Evolutionary conservation across 2,888 invertebrate species (phyloP).

Genomic region (Aproaerema taeniolella): DNA sequence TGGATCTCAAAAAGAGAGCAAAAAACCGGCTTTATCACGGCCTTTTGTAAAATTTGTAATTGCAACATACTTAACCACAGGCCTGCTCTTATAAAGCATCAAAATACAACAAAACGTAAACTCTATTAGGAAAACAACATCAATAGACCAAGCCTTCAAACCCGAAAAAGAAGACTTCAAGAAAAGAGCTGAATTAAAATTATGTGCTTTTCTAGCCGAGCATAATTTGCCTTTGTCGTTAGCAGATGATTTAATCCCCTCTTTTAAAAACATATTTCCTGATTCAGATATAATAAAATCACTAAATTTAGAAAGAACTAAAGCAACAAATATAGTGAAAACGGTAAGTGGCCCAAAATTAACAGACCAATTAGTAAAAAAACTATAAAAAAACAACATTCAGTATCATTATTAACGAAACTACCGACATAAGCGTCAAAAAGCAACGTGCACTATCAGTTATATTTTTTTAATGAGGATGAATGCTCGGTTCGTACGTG

Average conservation of each 20-base stretch:
- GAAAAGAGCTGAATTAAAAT: background rate
- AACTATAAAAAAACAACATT: too few species aligned
- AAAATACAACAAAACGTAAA: background rate
- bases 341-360: too few species aligned
- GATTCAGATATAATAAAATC: background rate
- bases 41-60: background rate
- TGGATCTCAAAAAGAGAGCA: background rate
- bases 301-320: background rate
- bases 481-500: too few species aligned
- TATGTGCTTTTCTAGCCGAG: background rate
- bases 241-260: background rate
- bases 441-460: too few species aligned
- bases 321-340: too few species aligned
- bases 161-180: background rate
- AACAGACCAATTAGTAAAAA: too few species aligned
- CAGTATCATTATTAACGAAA: too few species aligned
- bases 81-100: background rate
- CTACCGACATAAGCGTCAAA: too few species aligned
- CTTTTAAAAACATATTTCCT: background rate
- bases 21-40: background rate
- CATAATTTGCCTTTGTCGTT: background rate
- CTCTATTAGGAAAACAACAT: background rate
- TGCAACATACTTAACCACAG: background rate
- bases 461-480: too few species aligned
- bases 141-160: background rate